Evolutionary conservation across 2,113 vertebrate genomes (phyloP).

Genomic region (Geococcyx californianus): DNA sequence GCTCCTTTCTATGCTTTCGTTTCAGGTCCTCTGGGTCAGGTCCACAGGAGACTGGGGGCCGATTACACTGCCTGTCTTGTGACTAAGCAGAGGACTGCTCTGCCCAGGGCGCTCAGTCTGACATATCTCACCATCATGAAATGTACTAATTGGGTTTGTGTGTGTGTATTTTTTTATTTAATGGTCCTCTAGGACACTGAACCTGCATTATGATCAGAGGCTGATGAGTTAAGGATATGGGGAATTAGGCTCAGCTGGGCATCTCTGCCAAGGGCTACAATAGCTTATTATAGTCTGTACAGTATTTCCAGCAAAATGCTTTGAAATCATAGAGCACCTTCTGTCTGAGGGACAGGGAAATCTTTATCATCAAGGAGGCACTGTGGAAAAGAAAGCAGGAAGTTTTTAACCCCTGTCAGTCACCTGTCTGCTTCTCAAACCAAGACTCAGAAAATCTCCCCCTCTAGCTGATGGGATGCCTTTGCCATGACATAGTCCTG

Average conservation of each 20-base stretch:
- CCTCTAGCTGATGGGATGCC: conserved; percentile 40
- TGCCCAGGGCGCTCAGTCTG: not conserved
- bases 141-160: conserved; percentile 15
- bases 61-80: not conserved
- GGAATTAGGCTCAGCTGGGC: conserved; percentile 50
- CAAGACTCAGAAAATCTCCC: conserved; percentile 11
- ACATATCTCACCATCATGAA: not conserved
- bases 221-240: conserved; percentile 40
- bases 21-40: not conserved
- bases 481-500: conserved; percentile 30
- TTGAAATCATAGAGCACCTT: conserved; percentile 27
- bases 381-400: conserved; percentile 32
- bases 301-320: conserved; percentile 39
- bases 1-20: not conserved
- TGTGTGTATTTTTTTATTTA: conserved; percentile 2
- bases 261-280: conserved; percentile 13
- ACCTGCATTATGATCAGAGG: conserved; percentile 33
- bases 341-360: conserved; percentile 33
- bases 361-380: conserved; percentile 38
- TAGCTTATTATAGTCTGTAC: not conserved
- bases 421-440: conserved; percentile 58
- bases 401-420: conserved; percentile 74
- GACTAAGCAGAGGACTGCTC: not conserved
- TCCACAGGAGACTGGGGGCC: not conserved
- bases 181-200: conserved; percentile 15